phyloP scores from a whole-genome alignment of 2,888 invertebrate genomes.

The Apoda limacodes region DNA sequence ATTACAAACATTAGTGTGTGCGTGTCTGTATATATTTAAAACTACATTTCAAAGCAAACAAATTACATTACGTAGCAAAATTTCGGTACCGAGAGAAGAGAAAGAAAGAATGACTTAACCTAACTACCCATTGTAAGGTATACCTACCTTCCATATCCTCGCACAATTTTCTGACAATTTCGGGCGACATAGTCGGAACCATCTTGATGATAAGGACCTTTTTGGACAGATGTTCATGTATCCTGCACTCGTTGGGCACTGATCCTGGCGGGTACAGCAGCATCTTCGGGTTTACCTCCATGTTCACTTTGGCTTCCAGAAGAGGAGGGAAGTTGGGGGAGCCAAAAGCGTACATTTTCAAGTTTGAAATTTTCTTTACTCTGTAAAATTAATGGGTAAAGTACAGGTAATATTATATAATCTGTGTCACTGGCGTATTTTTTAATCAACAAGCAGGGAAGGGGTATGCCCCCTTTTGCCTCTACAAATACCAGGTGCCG shows the following conservation, averaged over 20 bases:
- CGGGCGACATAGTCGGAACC: slow-evolving; percentile 90
- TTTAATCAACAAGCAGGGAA: too few relatives aligned
- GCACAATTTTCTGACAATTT: slow-evolving; percentile 78
- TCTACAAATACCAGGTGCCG: too few relatives aligned
- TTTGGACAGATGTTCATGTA: slow-evolving; percentile 79
- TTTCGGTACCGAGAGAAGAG: too few relatives aligned
- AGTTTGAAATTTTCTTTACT: slow-evolving; percentile 81
- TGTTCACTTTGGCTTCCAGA: slow-evolving; percentile 68
- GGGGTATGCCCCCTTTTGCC: too few relatives aligned
- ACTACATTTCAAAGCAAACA: too few relatives aligned
- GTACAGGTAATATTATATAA: too few relatives aligned
- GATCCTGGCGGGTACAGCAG: slow-evolving; percentile 46
- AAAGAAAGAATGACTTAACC: too few relatives aligned
- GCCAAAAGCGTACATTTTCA: slow-evolving; percentile 84
- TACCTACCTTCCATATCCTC: slow-evolving; percentile 73
- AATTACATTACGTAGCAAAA: too few relatives aligned
- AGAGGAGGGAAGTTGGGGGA: slow-evolving; percentile 89
- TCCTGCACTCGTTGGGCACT: slow-evolving; percentile 71
- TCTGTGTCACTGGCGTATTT: too few relatives aligned
- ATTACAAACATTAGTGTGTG: too few relatives aligned
- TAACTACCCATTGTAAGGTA: too few relatives aligned
- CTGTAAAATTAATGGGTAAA: slow-evolving; percentile 45
- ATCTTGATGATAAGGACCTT: slow-evolving; percentile 89
- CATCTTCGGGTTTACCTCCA: slow-evolving; percentile 80
- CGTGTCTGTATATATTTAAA: too few relatives aligned